Base-by-base conservation (phyloP, 1,140 invertebrate species). In the Plodia interpunctella region DNA sequence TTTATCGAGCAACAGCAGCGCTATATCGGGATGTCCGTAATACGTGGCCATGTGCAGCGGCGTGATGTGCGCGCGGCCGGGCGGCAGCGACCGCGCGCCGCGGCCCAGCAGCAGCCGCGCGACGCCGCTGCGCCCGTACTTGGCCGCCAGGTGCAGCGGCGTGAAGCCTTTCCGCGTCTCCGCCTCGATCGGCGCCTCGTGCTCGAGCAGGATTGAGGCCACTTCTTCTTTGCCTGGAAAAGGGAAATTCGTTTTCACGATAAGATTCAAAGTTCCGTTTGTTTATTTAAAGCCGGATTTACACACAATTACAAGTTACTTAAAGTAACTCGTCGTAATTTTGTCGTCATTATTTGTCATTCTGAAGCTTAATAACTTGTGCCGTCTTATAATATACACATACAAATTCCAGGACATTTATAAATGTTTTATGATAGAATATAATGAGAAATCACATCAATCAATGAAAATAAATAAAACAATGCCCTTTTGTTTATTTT, bases 111-210 rank as follows among this genome's bases (percentile, higher is more conserved):
- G 90, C 52, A 99, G 91, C 60, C 94, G 92, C 3, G 97, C 98
- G 6, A 99, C 96, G 65, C 97, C 96, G 62, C 97, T 94, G 77
- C 98, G 97, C 5, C 98, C 98, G 87, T 99, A 99, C 84, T 99
- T 99, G 21, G 97, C 95, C 19, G 98, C 98, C 65, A 99, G 92
- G 91, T 99, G 98, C 0, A 99, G 92, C 0, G 98, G 98, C 9
- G 98, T 98, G 87, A 99, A 99, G 21, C 98, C 98, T 91, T 99
- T 99, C 80, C 98, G 98, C 3, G 98, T 99, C 13, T 95, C 95
- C 5, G 97, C 94, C 57, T 95, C 94, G 51, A 98, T 93, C 58
- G 95, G 94, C n/a, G 98, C 98, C 60, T 97, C 96, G 85, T 99
- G 94, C 72, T 99, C 98, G 38, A 99, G 90, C 2, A 99, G 91